These are phyloP conservation scores for Zygogramma bicolorata DNA, from an alignment of 2,888 invertebrate species.

Conservation along the genomic window DNA sequence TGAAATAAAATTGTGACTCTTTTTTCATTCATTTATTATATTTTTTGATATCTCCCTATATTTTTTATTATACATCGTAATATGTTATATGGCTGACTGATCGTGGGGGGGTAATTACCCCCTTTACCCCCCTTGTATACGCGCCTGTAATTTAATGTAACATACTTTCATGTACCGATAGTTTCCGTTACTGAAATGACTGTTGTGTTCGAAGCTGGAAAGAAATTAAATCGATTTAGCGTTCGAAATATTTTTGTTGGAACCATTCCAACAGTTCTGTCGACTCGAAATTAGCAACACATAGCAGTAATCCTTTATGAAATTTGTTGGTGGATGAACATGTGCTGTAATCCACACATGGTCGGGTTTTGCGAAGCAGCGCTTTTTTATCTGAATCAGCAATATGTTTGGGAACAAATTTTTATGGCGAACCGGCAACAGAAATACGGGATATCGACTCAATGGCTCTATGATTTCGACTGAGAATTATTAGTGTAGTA, in stretches of 20 bases:
- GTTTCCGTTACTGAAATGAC: not conserved
- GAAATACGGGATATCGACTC: not conserved
- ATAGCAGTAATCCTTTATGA: not conserved
- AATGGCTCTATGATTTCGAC: not conserved
- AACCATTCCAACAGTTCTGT: conserved; percentile 13
- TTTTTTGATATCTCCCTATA: no score
- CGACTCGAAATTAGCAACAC: conserved; percentile 4
- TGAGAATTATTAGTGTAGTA: no score
- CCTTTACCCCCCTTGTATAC: not conserved
- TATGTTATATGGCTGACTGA: no score
- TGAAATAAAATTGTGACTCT: no score
- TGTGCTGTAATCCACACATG: not conserved
- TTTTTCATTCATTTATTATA: no score
- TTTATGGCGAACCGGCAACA: not conserved
- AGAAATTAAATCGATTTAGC: not conserved
- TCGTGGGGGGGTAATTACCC: no score
- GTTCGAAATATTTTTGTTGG: not conserved
- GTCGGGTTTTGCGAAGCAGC: not conserved
- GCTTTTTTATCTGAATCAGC: not conserved
- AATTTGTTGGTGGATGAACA: not conserved
- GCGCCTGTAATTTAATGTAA: no score
- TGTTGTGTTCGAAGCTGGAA: not conserved
- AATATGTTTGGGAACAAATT: not conserved
- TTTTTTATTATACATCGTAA: no score
- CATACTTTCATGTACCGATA: not conserved